Conservation (phyloP, 1,140 invertebrate genomes). For the Sycophila sp. region DNA sequence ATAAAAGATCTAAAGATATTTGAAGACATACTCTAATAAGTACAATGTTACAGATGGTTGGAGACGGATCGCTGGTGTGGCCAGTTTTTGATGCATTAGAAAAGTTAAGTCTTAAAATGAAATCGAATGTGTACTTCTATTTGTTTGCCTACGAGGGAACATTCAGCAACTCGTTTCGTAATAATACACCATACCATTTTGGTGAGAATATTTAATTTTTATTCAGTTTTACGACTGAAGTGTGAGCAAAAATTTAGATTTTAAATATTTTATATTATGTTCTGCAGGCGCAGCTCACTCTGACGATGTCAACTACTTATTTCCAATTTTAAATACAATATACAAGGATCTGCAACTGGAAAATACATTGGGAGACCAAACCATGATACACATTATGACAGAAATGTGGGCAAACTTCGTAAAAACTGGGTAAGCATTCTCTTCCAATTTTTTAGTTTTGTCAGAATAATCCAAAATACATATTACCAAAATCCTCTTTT, state of each 20-base stretch:
- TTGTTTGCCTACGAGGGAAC: conserved; percentile 55
- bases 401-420: conserved; percentile 64
- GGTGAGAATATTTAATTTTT: conserved; percentile 47
- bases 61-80: conserved; percentile 45
- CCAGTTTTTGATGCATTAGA: conserved; percentile 40
- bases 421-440: conserved; percentile 58
- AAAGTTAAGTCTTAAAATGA: conserved; percentile 43
- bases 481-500: too few species aligned
- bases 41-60: conserved; percentile 44
- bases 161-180: conserved; percentile 39
- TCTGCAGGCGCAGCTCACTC: conserved; percentile 60
- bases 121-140: conserved; percentile 51
- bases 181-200: conserved; percentile 33
- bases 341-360: conserved; percentile 37
- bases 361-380: conserved; percentile 52
- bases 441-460: too few species aligned
- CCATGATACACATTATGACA: conserved; percentile 61
- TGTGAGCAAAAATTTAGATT: neutral
- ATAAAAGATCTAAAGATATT: too few species aligned
- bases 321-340: conserved; percentile 53
- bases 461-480: too few species aligned
- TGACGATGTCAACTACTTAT: conserved; percentile 66
- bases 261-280: conserved; percentile 24
- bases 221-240: too few species aligned
- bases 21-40: too few species aligned